phyloP scores from a whole-genome alignment of 1,140 invertebrate species.

The Artemia franciscana region DNA sequence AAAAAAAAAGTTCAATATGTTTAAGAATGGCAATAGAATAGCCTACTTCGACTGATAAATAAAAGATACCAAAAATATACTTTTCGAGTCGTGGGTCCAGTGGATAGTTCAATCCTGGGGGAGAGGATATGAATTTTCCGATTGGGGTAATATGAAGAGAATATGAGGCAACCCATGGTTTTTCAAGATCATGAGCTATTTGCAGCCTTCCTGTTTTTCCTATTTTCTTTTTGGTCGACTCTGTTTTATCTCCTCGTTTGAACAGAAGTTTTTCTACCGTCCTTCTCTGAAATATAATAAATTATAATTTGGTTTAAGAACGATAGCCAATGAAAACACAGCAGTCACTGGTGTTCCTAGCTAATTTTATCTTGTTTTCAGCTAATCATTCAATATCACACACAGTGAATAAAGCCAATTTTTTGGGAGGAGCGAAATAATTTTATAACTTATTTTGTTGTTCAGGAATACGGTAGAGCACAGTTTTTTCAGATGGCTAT shows the following conservation, averaged over 20 bases:
- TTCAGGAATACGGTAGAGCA: too few species aligned
- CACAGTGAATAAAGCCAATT: background rate
- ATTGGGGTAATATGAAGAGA: background rate
- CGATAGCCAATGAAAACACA: background rate
- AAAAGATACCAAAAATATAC: background rate
- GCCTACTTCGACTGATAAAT: background rate
- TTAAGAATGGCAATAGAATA: background rate
- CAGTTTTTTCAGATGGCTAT: too few species aligned
- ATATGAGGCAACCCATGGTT: background rate
- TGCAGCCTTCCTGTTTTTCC: background rate
- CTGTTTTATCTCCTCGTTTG: background rate
- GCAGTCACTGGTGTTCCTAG: too few species aligned
- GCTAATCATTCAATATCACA: too few species aligned
- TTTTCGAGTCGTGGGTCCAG: background rate
- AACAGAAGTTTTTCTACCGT: background rate
- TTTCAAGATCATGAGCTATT: background rate
- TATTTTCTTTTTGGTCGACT: background rate
- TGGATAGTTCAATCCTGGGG: background rate
- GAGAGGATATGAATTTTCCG: background rate
- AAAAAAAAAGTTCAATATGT: background rate
- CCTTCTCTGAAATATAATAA: background rate
- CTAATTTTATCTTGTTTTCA: too few species aligned
- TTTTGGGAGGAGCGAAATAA: background rate
- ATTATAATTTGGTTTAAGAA: background rate
- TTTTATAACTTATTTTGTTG: background rate